Percentiles rank a stretch among this genome's conserved stretches.
phyloP scores from a whole-genome alignment of 2,888 invertebrate genomes.

The Conomelus anceps region DNA sequence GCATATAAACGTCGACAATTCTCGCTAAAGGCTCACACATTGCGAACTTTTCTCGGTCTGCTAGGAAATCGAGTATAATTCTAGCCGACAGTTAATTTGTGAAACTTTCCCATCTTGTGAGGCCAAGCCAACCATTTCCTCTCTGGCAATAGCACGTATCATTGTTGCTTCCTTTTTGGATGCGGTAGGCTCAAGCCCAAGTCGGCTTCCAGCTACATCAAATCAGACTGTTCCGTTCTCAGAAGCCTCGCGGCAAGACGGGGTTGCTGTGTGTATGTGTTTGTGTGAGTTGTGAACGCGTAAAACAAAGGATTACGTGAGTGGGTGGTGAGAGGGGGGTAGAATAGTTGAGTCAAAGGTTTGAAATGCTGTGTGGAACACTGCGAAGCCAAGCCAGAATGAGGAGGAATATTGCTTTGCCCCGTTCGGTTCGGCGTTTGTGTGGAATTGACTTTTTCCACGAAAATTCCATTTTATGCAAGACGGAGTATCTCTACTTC shows the following conservation, averaged over 20 bases:
- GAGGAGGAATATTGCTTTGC: background rate
- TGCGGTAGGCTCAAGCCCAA: background rate
- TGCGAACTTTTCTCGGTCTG: background rate
- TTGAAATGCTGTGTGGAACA: background rate
- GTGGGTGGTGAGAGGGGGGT: background rate
- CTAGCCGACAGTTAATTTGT: background rate
- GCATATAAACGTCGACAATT: background rate
- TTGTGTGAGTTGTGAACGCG: background rate
- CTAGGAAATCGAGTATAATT: background rate
- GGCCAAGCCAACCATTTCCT: background rate
- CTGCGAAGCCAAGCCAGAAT: background rate
- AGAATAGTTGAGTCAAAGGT: background rate
- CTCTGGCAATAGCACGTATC: background rate
- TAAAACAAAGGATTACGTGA: background rate
- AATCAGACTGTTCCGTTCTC: background rate
- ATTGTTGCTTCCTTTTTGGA: background rate
- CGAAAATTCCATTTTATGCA: background rate
- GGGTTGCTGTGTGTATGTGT: background rate
- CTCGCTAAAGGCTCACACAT: background rate
- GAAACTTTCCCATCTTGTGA: background rate
- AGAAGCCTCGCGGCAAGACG: background rate
- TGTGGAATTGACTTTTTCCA: background rate
- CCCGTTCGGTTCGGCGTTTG: background rate
- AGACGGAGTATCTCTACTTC: background rate
- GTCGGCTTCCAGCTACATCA: background rate